These are phyloP conservation scores for Siderastrea siderea DNA, from an alignment of 92 coral and sea anemone genomes.

Conservation along the genomic window DNA sequence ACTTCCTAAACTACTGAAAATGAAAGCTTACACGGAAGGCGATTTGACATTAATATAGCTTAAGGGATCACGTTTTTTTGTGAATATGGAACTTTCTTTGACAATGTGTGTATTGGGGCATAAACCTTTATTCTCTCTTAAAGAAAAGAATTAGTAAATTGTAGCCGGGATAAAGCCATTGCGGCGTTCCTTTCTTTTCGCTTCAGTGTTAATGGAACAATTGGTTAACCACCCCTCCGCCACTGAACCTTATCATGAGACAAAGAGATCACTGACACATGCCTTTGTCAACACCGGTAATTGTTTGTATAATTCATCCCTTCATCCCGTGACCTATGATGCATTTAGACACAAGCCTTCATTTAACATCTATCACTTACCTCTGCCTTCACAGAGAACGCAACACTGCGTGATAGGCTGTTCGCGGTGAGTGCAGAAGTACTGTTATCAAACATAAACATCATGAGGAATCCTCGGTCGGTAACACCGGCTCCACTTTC, in stretches of 20 bases:
- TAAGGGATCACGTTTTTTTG: constrained; percentile 5
- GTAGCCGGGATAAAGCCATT: not conserved
- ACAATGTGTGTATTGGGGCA: not conserved
- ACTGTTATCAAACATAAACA: not conserved
- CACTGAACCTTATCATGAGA: not conserved
- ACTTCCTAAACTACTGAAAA: not conserved
- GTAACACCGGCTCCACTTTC: constrained; percentile 22
- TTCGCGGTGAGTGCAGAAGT: constrained; percentile 3
- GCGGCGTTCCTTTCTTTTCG: not conserved
- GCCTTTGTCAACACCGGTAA: not conserved
- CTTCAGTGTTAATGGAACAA: not conserved
- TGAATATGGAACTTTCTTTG: not conserved
- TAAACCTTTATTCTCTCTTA: not conserved
- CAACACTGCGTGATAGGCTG: not conserved
- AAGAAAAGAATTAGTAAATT: not conserved
- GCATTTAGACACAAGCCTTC: constrained; percentile 10
- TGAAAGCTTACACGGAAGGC: not conserved
- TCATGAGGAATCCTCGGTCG: constrained; percentile 22
- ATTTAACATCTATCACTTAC: not conserved
- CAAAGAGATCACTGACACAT: not conserved
- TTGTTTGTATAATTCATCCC: constrained; percentile 1
- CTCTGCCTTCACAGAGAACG: constrained; percentile 10
- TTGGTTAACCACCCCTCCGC: not conserved
- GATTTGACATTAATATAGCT: not conserved
- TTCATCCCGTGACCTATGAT: constrained; percentile 26